Base-by-base conservation (phyloP, 1,140 invertebrate genomes). In the Drosophila jambulina region DNA sequence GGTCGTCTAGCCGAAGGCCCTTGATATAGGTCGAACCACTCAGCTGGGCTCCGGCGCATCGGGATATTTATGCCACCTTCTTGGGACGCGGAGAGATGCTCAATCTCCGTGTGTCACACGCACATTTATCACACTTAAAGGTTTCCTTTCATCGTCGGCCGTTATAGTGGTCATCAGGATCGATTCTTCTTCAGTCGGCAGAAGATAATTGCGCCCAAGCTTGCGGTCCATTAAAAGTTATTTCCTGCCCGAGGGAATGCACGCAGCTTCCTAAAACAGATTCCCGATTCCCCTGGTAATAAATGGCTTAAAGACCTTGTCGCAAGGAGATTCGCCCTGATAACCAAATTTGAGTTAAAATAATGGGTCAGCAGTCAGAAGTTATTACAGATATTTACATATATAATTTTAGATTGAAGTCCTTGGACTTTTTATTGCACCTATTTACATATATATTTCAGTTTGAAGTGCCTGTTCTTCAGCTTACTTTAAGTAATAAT, bases 101-200 rank as follows among this genome's bases (percentile, higher is more conserved):
- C 38, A 46, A 38, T 57, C 57, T 75, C 32, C 23, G 40, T 67
- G 45, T 67, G 45, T 53, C 43, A 25, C 62, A 51, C 48, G 46
- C 60, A 19, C 71, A 84, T 82, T 80, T 84, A 82, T 75, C 76
- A 65, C 70, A 70, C 79, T 76, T 53, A 75, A 67, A 36, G 63
- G 76, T 45, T 65, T 56, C 45, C 54, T 72, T 72, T 59, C 76
- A 42, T 56, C 42, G 62, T 46, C 57, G 32, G 49, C 19, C 63
- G 36, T 51, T 69, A 25, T 49, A 45, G 51, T 42, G 38, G 29
- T 53, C 60, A 48, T 45, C 67, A 48, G 58, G 65, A 60, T 64
- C 61, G 46, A 58, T 71, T 49, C 25, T 42, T 40, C 46, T 34
- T 29, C 53, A 19, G 53, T 13, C 27, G 17, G 23, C 19, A 13